phyloP scores from a whole-genome alignment of 2,113 vertebrate species.

The Numenius arquata region DNA sequence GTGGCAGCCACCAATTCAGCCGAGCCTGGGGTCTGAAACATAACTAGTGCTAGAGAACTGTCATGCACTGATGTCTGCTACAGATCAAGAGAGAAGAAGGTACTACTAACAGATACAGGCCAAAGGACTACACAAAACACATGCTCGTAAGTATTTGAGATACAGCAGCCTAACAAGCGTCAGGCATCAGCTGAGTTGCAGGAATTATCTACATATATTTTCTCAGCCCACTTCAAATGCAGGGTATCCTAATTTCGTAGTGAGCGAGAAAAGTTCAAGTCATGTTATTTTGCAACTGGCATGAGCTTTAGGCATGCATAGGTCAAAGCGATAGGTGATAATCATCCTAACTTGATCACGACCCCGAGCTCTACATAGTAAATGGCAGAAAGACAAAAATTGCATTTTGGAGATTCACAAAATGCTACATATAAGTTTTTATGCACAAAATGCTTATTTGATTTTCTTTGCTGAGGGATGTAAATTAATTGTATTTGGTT shows the following conservation, averaged over 20 bases:
- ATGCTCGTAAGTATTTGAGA: neutral
- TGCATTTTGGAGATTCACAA: neutral
- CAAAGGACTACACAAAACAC: neutral
- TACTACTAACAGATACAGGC: neutral
- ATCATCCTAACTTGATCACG: fast-evolving
- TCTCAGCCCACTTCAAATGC: neutral
- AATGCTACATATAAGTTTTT: neutral
- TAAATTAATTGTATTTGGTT: neutral
- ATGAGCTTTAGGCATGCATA: neutral
- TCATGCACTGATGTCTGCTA: neutral
- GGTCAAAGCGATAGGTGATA: neutral
- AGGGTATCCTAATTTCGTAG: neutral
- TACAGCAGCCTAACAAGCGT: neutral
- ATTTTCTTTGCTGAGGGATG: neutral
- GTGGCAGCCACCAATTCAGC: neutral
- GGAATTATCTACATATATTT: neutral
- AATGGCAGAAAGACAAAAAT: neutral
- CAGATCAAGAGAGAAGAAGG: neutral
- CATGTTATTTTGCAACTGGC: neutral
- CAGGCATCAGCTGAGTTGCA: neutral
- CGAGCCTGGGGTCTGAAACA: neutral
- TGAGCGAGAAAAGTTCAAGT: neutral
- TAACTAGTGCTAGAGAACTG: neutral
- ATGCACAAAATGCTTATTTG: neutral
- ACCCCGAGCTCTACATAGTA: neutral